Evolutionary conservation across 2,888 invertebrate species (phyloP).

Genomic region (Aphelenchoides bicaudatus): DNA sequence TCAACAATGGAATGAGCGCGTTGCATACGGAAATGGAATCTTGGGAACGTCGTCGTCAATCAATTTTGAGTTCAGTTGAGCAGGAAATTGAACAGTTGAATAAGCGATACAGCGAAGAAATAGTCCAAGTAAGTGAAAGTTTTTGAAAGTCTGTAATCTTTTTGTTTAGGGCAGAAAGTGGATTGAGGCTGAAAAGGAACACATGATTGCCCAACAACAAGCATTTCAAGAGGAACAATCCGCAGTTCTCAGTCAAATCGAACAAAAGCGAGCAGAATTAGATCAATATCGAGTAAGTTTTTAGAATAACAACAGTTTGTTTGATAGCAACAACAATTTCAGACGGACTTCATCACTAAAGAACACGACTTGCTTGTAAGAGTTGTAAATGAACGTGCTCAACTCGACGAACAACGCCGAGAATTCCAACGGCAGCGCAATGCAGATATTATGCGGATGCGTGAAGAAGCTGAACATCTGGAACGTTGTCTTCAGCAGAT

Average conservation of each 20-base stretch:
- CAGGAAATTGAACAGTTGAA: constrained; percentile 26
- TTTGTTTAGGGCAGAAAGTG: constrained; percentile 33
- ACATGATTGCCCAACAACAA: constrained; percentile 26
- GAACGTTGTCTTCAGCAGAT: constrained; percentile 45
- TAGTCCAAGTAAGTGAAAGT: constrained; percentile 25
- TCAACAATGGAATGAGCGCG: constrained; percentile 17
- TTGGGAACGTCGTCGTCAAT: constrained; percentile 20
- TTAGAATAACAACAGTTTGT: constrained; percentile 2
- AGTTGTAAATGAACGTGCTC: constrained; percentile 45
- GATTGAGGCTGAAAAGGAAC: constrained; percentile 32
- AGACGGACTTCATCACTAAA: constrained; percentile 42
- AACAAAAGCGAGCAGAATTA: constrained; percentile 32
- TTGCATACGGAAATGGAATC: constrained; percentile 22
- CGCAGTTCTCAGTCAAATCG: constrained; percentile 30
- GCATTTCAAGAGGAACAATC: constrained; percentile 43
- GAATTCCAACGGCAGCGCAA: constrained; percentile 38
- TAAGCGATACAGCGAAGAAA: constrained; percentile 30
- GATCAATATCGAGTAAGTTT: constrained; percentile 22
- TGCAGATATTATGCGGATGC: constrained; percentile 39
- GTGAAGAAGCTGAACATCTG: constrained; percentile 46
- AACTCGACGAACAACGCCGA: constrained; percentile 35
- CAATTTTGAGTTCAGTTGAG: constrained; percentile 24
- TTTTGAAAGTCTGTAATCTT: not conserved
- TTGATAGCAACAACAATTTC: not conserved
- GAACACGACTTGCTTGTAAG: constrained; percentile 54